phyloP scores from a whole-genome alignment of 2,797 vertebrate species.

The Mareca penelope region DNA sequence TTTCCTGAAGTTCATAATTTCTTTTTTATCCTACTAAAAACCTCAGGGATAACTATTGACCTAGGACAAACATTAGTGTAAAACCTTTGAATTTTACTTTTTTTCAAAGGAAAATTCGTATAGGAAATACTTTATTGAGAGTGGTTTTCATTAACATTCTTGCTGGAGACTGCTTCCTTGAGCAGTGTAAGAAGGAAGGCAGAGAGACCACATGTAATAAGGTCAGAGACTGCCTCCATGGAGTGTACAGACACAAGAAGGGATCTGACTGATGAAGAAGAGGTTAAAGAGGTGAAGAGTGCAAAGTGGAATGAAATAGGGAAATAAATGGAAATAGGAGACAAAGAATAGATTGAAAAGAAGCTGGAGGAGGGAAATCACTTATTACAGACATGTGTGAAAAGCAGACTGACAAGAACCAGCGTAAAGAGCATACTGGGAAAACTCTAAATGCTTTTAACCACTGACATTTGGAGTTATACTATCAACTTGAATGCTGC shows the following conservation, averaged over 20 bases:
- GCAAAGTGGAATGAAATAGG: slow-evolving; percentile 30
- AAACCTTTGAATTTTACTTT: not conserved
- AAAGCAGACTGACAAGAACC: slow-evolving; percentile 17
- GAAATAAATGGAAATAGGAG: slow-evolving; percentile 40
- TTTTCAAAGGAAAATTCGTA: not conserved
- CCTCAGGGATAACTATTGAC: not conserved
- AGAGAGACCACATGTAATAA: slow-evolving; percentile 1
- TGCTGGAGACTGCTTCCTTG: not conserved
- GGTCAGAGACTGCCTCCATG: slow-evolving; percentile 19
- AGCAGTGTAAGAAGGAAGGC: slow-evolving; percentile 8
- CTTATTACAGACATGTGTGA: slow-evolving; percentile 32
- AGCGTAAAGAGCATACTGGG: slow-evolving; percentile 8
- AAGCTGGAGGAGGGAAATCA: slow-evolving; percentile 6
- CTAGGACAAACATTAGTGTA: not conserved
- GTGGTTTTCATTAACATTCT: slow-evolving; percentile 60
- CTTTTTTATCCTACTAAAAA: not conserved
- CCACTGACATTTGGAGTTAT: not conserved
- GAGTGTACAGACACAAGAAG: not conserved
- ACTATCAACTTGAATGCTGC: not conserved
- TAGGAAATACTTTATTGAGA: not conserved
- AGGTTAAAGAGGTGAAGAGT: slow-evolving; percentile 54
- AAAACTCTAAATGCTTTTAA: slow-evolving; percentile 36
- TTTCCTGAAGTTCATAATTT: not conserved
- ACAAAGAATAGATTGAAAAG: slow-evolving; percentile 26
- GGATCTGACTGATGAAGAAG: slow-evolving; percentile 38